Conservation (phyloP, 2,797 vertebrate species). For the Parauchenoglanis ngamensis region DNA sequence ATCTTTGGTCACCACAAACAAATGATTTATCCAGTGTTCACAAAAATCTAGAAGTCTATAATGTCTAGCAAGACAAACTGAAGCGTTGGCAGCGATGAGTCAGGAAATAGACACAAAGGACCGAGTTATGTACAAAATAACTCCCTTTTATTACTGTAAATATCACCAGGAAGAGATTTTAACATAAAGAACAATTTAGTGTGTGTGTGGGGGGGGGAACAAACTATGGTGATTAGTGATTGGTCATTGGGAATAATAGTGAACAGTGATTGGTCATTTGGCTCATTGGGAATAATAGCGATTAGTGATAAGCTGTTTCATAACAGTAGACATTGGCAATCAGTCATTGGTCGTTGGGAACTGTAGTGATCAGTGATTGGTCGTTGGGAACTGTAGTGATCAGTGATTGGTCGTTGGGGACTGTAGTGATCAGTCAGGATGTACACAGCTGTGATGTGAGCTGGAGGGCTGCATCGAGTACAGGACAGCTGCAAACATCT, state of each 20-base stretch:
- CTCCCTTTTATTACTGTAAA: neutral
- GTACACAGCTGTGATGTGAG: neutral
- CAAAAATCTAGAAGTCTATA: neutral
- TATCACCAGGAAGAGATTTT: neutral
- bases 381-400: neutral
- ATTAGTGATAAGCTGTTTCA: too few relatives aligned
- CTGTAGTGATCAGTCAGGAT: neutral
- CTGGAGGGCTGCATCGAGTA: neutral
- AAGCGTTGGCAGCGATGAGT: neutral
- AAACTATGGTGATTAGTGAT: neutral
- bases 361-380: neutral
- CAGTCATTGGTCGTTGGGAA: neutral
- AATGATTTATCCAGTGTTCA: neutral
- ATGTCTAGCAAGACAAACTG: neutral
- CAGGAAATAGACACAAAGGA: too few relatives aligned
- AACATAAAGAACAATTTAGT: neutral
- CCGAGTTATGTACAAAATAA: too few relatives aligned
- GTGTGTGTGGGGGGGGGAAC: neutral
- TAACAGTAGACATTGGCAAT: too few relatives aligned
- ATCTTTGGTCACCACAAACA: too few relatives aligned
- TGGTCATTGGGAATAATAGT: too few relatives aligned
- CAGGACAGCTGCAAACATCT: neutral
- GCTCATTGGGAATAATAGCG: too few relatives aligned
- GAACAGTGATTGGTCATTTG: too few relatives aligned
- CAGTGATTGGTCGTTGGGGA: neutral